Conservation (phyloP, 2,888 invertebrate genomes). For the Macropis europaea region DNA sequence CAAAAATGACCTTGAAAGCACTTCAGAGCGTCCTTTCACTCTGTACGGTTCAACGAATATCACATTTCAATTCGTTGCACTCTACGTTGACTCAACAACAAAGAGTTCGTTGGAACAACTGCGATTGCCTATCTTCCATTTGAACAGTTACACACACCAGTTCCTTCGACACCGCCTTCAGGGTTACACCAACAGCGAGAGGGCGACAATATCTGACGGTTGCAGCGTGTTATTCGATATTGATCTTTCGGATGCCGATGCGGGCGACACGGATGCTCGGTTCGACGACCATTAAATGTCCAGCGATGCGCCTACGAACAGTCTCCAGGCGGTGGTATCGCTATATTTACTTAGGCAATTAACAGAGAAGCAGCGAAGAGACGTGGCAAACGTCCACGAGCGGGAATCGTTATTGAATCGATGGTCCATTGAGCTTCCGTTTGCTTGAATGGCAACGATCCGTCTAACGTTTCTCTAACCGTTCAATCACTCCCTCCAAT, state of each 20-base stretch:
- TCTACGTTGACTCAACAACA: too few relatives aligned
- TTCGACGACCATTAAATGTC: constrained; percentile 33
- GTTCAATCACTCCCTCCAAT: too few relatives aligned
- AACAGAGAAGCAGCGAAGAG: constrained; percentile 25
- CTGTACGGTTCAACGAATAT: too few relatives aligned
- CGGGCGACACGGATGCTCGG: constrained; percentile 19
- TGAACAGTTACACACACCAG: too few relatives aligned
- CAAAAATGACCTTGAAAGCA: too few relatives aligned
- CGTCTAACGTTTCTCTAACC: background rate
- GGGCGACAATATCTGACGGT: constrained; percentile 10
- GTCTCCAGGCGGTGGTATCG: constrained; percentile 20
- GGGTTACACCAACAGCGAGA: background rate
- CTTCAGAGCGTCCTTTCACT: too few relatives aligned
- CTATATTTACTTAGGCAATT: constrained; percentile 62
- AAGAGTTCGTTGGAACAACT: too few relatives aligned
- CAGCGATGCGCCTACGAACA: constrained; percentile 21
- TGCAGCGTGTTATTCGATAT: constrained; percentile 43
- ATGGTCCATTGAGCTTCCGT: background rate
- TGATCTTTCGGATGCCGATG: constrained; percentile 37
- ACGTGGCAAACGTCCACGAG: background rate
- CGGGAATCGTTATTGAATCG: constrained; percentile 1
- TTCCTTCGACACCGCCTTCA: too few relatives aligned
- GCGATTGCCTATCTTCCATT: too few relatives aligned
- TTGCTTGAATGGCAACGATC: constrained; percentile 12
- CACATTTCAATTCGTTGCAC: too few relatives aligned